Conservation (phyloP, 1,140 invertebrate genomes). For the Metopolophium dirhodum region DNA sequence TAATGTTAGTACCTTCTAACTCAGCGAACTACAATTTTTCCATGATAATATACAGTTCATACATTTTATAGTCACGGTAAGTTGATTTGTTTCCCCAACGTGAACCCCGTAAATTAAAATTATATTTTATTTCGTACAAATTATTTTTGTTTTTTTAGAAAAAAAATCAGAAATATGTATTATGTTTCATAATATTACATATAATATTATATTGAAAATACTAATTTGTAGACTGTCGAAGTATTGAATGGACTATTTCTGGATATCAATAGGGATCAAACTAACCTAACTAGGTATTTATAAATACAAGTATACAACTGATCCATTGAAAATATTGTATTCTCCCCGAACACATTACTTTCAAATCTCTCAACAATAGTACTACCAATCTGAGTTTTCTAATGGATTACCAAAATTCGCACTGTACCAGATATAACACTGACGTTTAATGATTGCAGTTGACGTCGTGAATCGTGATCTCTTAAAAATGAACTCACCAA, state of each 20-base stretch:
- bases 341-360: too few species aligned
- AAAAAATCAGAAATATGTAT: neutral
- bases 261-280: too few species aligned
- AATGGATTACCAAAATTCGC: neutral
- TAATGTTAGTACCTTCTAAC: neutral
- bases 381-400: neutral
- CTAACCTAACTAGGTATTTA: too few species aligned
- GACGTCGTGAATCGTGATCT: neutral
- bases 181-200: too few species aligned
- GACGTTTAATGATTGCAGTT: neutral
- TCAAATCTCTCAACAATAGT: neutral
- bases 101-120: neutral
- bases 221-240: too few species aligned
- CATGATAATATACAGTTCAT: neutral
- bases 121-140: neutral
- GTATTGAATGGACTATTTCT: too few species aligned
- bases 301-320: too few species aligned
- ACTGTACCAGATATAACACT: neutral
- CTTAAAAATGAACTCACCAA: neutral
- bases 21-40: neutral
- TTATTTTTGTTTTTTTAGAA: neutral
- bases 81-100: neutral
- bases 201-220: too few species aligned
- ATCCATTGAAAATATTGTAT: too few species aligned
- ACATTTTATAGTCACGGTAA: neutral